phyloP scores from a whole-genome alignment of 2,113 vertebrate species.

The Pontoporia blainvillei region DNA sequence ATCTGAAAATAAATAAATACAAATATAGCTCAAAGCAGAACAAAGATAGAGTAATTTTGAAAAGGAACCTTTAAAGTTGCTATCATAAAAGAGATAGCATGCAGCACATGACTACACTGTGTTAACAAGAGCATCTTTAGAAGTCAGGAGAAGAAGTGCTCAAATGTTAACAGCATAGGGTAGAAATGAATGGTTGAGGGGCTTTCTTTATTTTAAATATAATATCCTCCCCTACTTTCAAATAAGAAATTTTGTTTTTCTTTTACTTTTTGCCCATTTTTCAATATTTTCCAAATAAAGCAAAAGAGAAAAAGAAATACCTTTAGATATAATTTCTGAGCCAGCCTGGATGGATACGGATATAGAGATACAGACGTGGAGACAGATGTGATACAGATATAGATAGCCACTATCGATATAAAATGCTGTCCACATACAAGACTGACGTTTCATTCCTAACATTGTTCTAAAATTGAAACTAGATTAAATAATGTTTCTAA shows the following conservation, averaged over 20 bases:
- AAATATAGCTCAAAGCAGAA: conserved; percentile 3
- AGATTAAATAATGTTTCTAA: background rate
- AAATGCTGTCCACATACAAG: background rate
- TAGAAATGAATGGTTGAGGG: background rate
- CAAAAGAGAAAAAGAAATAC: background rate
- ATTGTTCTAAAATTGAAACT: background rate
- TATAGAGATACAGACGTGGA: background rate
- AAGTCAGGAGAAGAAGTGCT: background rate
- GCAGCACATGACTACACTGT: background rate
- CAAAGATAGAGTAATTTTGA: background rate
- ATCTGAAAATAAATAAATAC: background rate
- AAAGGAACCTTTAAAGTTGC: background rate
- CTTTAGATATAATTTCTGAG: background rate
- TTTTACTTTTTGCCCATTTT: background rate
- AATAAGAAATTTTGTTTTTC: background rate
- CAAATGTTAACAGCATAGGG: background rate
- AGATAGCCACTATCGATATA: background rate
- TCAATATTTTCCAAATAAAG: background rate
- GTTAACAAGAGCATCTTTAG: background rate
- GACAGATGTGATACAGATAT: too few species aligned
- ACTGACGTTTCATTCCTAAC: background rate
- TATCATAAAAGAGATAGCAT: background rate
- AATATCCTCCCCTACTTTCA: background rate
- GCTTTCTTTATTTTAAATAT: background rate
- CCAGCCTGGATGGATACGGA: background rate